A percentile compares a stretch with the other conserved stretches of the same genome.
phyloP scores from a whole-genome alignment of 1,140 invertebrate genomes.

The Brachystomella parvula region DNA sequence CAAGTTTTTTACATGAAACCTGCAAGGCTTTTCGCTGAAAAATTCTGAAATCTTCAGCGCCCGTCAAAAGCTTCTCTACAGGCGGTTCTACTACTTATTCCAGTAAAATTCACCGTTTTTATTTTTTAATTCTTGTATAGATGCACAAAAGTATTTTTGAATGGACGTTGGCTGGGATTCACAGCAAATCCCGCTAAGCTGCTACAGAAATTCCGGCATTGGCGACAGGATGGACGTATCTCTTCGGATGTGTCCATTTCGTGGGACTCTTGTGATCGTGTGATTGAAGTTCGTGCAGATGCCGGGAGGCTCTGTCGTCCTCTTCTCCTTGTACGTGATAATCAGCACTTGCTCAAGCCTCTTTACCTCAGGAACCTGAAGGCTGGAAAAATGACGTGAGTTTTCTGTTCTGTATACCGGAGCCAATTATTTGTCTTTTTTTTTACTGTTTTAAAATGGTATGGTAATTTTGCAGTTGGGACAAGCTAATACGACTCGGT shows the following conservation, averaged over 20 bases:
- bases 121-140: conserved; percentile 19
- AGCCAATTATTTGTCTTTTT: background rate
- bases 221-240: conserved; percentile 80
- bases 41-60: too few relatives aligned
- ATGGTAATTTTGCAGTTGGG: conserved; percentile 60
- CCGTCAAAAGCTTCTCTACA: too few relatives aligned
- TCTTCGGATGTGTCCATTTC: conserved; percentile 96
- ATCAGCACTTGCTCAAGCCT: conserved; percentile 82
- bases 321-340: conserved; percentile 91
- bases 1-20: too few relatives aligned
- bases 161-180: conserved; percentile 97
- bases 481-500: conserved; percentile 88
- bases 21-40: too few relatives aligned
- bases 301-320: conserved; percentile 95
- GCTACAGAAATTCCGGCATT: conserved; percentile 89
- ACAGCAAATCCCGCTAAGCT: conserved; percentile 94
- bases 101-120: background rate
- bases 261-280: conserved; percentile 87
- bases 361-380: conserved; percentile 80
- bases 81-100: too few relatives aligned
- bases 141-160: conserved; percentile 93
- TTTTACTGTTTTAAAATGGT: background rate
- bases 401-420: too few relatives aligned
- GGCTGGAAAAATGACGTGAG: too few relatives aligned
- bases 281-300: conserved; percentile 97